phyloP scores from a whole-genome alignment of 37 sponge, comb jelly and placozoan species.

The Theonella swinhoei region DNA sequence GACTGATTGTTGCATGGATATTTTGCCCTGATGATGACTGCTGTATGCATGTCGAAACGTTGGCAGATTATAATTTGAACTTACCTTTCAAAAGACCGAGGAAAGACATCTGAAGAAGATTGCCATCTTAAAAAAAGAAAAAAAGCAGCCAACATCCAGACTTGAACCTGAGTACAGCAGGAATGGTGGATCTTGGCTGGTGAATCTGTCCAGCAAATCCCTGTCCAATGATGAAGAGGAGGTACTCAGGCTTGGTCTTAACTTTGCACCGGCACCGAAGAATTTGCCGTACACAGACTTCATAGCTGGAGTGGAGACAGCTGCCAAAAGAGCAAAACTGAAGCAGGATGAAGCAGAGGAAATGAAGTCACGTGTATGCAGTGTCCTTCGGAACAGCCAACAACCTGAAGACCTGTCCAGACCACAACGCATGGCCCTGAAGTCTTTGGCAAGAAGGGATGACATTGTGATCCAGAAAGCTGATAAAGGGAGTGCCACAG shows the following conservation, averaged over 20 bases:
- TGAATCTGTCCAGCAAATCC: conserved; percentile 5
- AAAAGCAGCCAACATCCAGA: no score
- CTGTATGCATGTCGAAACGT: no score
- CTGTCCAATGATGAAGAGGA: neutral
- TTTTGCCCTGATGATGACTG: no score
- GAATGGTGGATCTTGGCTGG: no score
- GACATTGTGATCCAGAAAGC: conserved; percentile 6
- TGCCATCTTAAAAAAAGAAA: no score
- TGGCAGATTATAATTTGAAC: no score
- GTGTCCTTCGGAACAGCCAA: neutral
- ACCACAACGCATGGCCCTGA: neutral
- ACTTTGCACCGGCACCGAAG: conserved; percentile 25
- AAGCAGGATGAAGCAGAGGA: neutral
- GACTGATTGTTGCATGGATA: no score
- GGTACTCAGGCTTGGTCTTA: conserved; percentile 19
- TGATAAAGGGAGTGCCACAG: conserved; percentile 8
- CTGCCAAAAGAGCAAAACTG: neutral
- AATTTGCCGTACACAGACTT: conserved; percentile 1
- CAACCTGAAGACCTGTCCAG: neutral
- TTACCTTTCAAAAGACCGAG: no score
- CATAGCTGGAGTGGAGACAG: neutral
- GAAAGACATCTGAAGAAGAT: no score
- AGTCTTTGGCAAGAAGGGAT: neutral
- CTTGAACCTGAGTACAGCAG: no score
- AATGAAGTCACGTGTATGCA: neutral